Evolutionary conservation across 2,888 invertebrate species (phyloP), one percentile per base, ranked within the genome.

Genomic region (Tuta absoluta): DNA sequence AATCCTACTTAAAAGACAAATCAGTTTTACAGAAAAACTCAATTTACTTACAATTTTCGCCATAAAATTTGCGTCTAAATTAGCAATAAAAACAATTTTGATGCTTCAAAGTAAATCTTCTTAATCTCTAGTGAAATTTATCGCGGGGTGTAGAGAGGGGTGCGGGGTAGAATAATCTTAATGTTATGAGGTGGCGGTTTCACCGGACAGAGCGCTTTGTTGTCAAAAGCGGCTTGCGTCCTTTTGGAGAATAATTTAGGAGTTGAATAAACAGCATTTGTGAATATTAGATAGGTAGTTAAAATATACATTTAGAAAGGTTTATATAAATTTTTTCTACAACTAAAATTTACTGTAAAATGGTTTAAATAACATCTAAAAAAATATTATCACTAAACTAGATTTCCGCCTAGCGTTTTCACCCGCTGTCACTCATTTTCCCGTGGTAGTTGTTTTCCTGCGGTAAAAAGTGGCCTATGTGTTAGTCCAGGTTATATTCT

Each of bases 121-220:
- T 67, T 70, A 71, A 71, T 73, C 66, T 66, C 17, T 48, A 53
- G 53, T 63, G 45, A 57, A 68, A 70, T 68, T 71, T 69, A 70
- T 68, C 67, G 64, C 62, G 1, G 51, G 56, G 24, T 33, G 66
- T 67, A 57, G 65, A 63, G 66, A 68, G 66, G 57, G 63, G 65
- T 68, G 67, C 70, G 69, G 71, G 68, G 66, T 67, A 70, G 69
- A 70, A 71, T 72, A 70, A 72, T 72, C 71, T 69, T 63, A 65
- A 68, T 67, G 70, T 57, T 38, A 37, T 64, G 37, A 51, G 41
- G 51, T 56, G 56, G 28, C 19, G 56, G n/a, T 56, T 56, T 56
- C 28, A 56, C 28, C 23, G 56, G 56, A 56, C 28, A 14, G 24
- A 56, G 56, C 23, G 28, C 28, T 56, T 56, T 56, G 56, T 56